Percentiles rank a stretch among this genome's conserved stretches.
Evolutionary conservation across 2,113 vertebrate species (phyloP).

Genomic region (Spea multiplicata): DNA sequence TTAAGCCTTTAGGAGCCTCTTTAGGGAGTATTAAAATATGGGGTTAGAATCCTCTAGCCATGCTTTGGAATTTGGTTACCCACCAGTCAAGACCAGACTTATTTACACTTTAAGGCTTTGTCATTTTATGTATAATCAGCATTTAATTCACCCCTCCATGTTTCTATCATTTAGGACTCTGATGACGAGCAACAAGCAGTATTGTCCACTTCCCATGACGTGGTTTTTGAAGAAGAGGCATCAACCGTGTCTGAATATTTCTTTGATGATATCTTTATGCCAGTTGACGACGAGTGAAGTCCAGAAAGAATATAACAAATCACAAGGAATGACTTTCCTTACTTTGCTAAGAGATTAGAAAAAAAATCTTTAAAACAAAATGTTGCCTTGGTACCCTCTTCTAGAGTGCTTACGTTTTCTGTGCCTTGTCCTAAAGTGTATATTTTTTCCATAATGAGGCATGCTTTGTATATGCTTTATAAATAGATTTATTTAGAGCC

Average conservation of each 20-base stretch:
- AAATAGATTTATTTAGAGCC: neutral
- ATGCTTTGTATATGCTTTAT: neutral
- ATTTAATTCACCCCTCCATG: no score
- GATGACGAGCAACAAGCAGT: constrained; percentile 41
- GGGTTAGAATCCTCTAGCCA: no score
- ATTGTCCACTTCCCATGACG: constrained; percentile 41
- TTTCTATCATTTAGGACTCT: constrained; percentile 57
- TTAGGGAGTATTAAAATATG: no score
- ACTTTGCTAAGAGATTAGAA: no score
- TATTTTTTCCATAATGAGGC: neutral
- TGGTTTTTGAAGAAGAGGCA: constrained; percentile 67
- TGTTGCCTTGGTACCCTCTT: neutral
- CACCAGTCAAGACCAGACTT: no score
- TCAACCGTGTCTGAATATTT: constrained; percentile 84
- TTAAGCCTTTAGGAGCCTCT: no score
- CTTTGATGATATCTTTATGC: constrained; percentile 90
- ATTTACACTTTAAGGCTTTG: no score
- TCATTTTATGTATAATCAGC: no score
- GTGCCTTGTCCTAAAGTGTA: neutral
- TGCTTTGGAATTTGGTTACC: no score
- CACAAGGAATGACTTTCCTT: no score
- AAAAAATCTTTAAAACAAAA: neutral
- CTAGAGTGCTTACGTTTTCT: neutral
- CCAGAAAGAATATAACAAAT: constrained; percentile 40
- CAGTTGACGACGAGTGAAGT: constrained; percentile 73